These are phyloP conservation scores for Atopsyche davidsoni DNA, from an alignment of 1,140 invertebrate species.

Conservation along the genomic window DNA sequence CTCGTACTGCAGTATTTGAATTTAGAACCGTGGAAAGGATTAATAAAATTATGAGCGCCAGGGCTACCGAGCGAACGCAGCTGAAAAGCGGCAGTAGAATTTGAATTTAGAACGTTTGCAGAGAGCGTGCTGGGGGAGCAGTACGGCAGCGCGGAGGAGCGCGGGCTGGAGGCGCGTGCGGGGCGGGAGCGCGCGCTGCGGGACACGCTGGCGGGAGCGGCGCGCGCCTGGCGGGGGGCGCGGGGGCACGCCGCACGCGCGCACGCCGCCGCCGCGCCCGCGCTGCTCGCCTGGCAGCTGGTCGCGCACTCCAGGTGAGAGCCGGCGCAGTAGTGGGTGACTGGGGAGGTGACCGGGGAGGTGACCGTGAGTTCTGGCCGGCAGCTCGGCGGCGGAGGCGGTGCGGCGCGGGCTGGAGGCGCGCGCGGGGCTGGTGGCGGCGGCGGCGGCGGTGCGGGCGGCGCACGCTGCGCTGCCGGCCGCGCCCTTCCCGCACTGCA, in stretches of 20 bases:
- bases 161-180: conserved; percentile 19
- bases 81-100: not conserved
- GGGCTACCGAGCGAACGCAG: not conserved
- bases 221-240: conserved; percentile 16
- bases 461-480: conserved; percentile 18
- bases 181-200: conserved; percentile 22
- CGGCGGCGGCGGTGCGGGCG: conserved; percentile 10
- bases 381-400: conserved; percentile 12
- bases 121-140: conserved; percentile 21
- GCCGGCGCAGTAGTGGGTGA: not conserved
- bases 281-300: conserved; percentile 25
- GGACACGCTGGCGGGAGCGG: conserved; percentile 24
- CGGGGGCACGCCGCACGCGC: conserved; percentile 14
- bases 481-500: conserved; percentile 26
- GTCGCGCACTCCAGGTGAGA: conserved; percentile 23
- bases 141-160: conserved; percentile 22
- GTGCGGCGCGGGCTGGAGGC: conserved; percentile 17
- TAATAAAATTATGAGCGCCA: not conserved
- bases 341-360: not conserved
- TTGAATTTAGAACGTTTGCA: not conserved
- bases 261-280: conserved; percentile 14
- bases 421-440: conserved; percentile 4
- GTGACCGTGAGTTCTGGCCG: too few species aligned
- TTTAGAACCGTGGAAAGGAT: not conserved
- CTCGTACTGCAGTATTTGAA: too few species aligned